Conservation (phyloP, 2,797 vertebrate species). For the Echeneis naucrates region DNA sequence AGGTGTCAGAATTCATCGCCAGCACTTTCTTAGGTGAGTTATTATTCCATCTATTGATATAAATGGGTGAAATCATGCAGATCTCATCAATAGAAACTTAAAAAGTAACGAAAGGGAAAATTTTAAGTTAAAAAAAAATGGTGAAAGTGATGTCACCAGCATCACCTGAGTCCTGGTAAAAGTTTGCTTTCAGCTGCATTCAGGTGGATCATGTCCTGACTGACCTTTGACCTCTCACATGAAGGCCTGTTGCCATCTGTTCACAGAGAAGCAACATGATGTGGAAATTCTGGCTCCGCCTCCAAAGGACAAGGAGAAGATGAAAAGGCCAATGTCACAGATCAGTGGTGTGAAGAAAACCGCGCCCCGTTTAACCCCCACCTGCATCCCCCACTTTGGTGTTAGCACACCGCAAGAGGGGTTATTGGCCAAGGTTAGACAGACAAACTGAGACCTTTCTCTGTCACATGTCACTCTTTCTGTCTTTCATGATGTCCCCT, state of each 20-base stretch:
- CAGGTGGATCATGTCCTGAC: not conserved
- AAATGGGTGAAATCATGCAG: no score
- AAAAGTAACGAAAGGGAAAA: no score
- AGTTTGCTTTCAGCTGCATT: no score
- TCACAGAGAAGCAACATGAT: constrained; percentile 91
- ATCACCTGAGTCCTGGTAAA: no score
- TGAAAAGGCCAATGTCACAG: constrained; percentile 89
- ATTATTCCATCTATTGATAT: not conserved
- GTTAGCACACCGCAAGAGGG: constrained; percentile 89
- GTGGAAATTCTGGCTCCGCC: constrained; percentile 87
- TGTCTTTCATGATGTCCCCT: constrained; percentile 16
- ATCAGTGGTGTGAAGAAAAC: constrained; percentile 89
- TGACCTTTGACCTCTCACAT: not conserved
- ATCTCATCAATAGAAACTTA: no score
- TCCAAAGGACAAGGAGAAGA: constrained; percentile 87
- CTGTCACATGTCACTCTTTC: constrained; percentile 26
- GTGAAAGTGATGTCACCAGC: not conserved
- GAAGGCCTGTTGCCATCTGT: constrained; percentile 4
- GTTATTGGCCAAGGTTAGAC: constrained; percentile 89
- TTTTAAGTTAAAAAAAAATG: no score
- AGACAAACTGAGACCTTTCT: no score
- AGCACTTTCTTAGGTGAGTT: constrained; percentile 92
- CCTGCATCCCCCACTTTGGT: constrained; percentile 90
- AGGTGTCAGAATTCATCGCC: constrained; percentile 95
- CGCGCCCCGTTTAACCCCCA: constrained; percentile 76